These are phyloP conservation scores for Catocala sponsa DNA, from an alignment of 2,888 invertebrate genomes.

Conservation along the genomic window DNA sequence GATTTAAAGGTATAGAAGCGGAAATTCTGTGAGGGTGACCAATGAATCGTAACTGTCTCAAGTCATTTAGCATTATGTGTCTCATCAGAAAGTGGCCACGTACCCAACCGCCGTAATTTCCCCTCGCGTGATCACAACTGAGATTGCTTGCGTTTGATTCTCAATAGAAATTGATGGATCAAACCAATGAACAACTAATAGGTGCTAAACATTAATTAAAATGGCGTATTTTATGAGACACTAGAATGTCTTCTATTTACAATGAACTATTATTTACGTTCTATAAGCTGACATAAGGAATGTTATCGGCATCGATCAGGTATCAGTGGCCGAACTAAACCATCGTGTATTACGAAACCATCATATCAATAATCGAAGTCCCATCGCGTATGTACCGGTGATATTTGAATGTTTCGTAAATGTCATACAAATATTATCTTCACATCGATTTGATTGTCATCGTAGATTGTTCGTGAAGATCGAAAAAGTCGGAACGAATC, in stretches of 20 bases:
- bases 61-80: constrained; percentile 41
- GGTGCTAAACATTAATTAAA: constrained; percentile 17
- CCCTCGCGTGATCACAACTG: constrained; percentile 66
- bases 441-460: constrained; percentile 10
- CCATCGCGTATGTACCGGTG: not conserved
- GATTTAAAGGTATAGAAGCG: not conserved
- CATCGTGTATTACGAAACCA: not conserved
- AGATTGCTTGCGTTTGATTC: constrained; percentile 57
- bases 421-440: constrained; percentile 1
- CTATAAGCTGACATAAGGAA: too few relatives aligned
- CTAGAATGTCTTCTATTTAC: constrained; percentile 6
- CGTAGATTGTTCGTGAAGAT: constrained; percentile 25
- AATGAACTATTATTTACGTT: not conserved
- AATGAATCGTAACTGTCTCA: constrained; percentile 45
- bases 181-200: constrained; percentile 23
- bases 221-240: constrained; percentile 5
- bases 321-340: not conserved
- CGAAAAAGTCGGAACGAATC: constrained; percentile 39
- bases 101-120: constrained; percentile 47
- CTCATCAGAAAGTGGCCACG: constrained; percentile 53
- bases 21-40: constrained; percentile 7
- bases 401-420: constrained; percentile 11
- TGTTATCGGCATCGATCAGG: too few relatives aligned
- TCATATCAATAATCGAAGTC: constrained; percentile 1
- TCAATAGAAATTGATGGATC: constrained; percentile 57